Base-by-base conservation (phyloP, 2,888 invertebrate species). In the Euplagia quadripunctaria region DNA sequence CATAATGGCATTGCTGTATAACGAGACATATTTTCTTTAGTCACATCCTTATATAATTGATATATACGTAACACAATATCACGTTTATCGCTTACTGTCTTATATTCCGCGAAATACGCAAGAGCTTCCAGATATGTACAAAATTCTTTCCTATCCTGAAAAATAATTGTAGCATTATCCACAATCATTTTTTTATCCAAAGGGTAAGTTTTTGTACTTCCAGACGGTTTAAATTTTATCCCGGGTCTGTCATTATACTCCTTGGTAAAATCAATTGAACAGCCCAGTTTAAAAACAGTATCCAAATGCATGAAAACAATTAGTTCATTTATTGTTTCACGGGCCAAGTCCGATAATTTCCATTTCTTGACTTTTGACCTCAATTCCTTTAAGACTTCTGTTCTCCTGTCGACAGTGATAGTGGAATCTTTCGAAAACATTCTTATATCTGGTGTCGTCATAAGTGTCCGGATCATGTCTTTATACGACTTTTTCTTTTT, bases 241-340 rank as follows among this genome's bases (percentile, higher is more conserved):
- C 4, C 42, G 8, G 68, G 68, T 11, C 68, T 55, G 7, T n/a
- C 51, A 14, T 55, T n/a, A 42, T 55, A 52, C 55, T 8, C 17
- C 17, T 20, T n/a, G 20, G 68, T 43, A 3, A 4, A n/a, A 4
- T 68, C 52, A 4, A 68, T 42, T 55, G 68, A 68, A 14, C 41
- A 68, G 17, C 68, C 68, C 67, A 67, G 52, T 51, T 67, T 52
- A 41, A 67, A 67, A 55, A 68, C 14, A 55, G n/a, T 68, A 68
- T 55, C 55, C 42, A 68, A 42, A 42, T 68, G 68, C 55, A 68
- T 68, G 17, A 68, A 68, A 68, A 68, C 41, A n/a, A 43, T 41
- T 42, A 68, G 55, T 55, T 68, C 68, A 68, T 5, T 55, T 17
- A 68, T 55, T 4, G 55, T 68, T 68, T 68, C 68, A 7, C 52